Evolutionary conservation across 2,888 invertebrate species (phyloP).

Genomic region (Philaethria dido): DNA sequence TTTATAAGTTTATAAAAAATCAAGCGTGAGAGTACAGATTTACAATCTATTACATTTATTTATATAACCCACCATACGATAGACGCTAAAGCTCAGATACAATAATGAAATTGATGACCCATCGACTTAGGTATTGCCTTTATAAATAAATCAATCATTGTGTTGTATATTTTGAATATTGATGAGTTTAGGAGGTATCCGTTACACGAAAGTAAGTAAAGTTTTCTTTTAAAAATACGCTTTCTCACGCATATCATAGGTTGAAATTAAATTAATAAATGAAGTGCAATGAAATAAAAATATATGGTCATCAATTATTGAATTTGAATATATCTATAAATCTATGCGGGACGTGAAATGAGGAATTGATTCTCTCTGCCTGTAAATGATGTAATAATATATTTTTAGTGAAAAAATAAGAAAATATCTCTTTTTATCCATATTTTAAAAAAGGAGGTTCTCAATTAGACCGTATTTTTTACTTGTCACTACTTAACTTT

Average conservation of each 20-base stretch:
- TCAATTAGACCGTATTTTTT: too few species aligned
- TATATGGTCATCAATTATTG: neutral
- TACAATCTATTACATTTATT: conserved; percentile 41
- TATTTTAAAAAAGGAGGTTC: too few species aligned
- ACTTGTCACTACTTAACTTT: too few species aligned
- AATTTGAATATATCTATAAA: too few species aligned
- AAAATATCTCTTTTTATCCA: too few species aligned
- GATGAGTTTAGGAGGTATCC: conserved; percentile 40
- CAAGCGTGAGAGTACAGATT: conserved; percentile 40
- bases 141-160: conserved; percentile 45
- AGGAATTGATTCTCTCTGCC: too few species aligned
- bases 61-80: conserved; percentile 31
- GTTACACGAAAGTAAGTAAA: conserved; percentile 45
- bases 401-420: too few species aligned
- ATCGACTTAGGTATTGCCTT: conserved; percentile 34
- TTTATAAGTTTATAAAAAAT: conserved; percentile 38
- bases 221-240: conserved; percentile 37
- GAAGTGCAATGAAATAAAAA: neutral
- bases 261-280: neutral
- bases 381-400: too few species aligned
- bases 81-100: conserved; percentile 31
- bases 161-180: conserved; percentile 40
- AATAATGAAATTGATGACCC: conserved; percentile 39
- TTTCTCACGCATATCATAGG: conserved; percentile 40
- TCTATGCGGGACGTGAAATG: too few species aligned